Evolutionary conservation across 2,888 invertebrate species (phyloP).

Genomic region (Fragum whitleyi): DNA sequence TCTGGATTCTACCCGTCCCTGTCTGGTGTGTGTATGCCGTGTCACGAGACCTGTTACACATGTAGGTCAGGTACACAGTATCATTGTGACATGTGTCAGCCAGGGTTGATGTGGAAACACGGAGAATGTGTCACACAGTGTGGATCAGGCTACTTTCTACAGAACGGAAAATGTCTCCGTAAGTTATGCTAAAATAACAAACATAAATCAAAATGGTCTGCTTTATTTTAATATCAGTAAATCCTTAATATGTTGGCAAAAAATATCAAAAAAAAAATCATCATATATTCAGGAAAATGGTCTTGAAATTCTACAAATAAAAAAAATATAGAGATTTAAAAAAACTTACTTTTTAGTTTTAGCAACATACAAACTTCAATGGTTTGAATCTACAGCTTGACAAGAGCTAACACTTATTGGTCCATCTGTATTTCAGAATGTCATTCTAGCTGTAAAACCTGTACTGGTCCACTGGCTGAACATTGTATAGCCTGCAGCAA

Average conservation of each 20-base stretch:
- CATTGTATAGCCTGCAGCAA: conserved; percentile 76
- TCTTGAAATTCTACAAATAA: too few relatives aligned
- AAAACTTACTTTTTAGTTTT: too few relatives aligned
- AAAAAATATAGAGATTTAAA: too few relatives aligned
- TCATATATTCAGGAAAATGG: too few relatives aligned
- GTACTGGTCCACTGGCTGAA: conserved; percentile 70
- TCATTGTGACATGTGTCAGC: conserved; percentile 76
- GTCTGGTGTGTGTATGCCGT: conserved; percentile 61
- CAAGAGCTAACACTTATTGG: too few relatives aligned
- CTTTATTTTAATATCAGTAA: too few relatives aligned
- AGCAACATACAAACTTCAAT: too few relatives aligned
- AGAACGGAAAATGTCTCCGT: conserved; percentile 73
- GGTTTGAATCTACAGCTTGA: too few relatives aligned
- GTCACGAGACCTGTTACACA: conserved; percentile 73
- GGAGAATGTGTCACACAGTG: conserved; percentile 77
- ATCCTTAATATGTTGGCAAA: too few relatives aligned
- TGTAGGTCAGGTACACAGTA: conserved; percentile 70
- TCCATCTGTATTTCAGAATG: conserved; percentile 68
- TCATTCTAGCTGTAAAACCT: conserved; percentile 70
- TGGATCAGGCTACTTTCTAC: conserved; percentile 69
- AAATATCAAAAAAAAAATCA: too few relatives aligned
- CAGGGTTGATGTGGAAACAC: conserved; percentile 74
- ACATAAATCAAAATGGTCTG: not conserved
- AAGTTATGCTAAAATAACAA: conserved; percentile 17
- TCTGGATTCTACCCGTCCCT: conserved; percentile 66